phyloP scores from a whole-genome alignment of 2,888 invertebrate genomes.

The Tricholauxania praeusta region DNA sequence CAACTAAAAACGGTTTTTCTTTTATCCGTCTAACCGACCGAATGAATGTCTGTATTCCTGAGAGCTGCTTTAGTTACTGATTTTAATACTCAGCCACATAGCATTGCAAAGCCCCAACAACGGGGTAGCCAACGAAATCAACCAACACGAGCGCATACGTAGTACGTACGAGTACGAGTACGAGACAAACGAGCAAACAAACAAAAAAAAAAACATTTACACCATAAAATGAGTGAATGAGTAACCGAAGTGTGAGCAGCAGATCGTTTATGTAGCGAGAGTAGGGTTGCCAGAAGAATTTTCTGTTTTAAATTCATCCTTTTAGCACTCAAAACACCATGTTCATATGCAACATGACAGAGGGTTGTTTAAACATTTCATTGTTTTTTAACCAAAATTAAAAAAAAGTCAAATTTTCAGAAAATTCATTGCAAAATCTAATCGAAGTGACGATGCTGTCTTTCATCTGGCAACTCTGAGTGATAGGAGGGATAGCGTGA shows the following conservation, averaged over 20 bases:
- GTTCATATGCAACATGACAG: background rate
- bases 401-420: no score
- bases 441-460: no score
- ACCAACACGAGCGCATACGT: background rate
- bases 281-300: background rate
- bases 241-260: background rate
- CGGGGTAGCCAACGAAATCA: background rate
- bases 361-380: background rate
- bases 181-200: background rate
- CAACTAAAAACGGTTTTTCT: conserved; percentile 32
- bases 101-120: conserved; percentile 3
- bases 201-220: background rate
- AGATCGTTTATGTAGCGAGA: background rate
- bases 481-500: no score
- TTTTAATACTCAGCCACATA: conserved; percentile 6
- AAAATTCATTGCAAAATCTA: no score
- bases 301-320: background rate
- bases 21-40: conserved; percentile 22
- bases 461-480: no score
- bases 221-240: no score
- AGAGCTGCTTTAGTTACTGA: conserved; percentile 36
- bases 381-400: background rate
- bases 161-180: background rate
- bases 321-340: background rate
- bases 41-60: no score